Base-by-base conservation (phyloP, 2,797 vertebrate genomes). In the Mormyrops boulengeri region DNA sequence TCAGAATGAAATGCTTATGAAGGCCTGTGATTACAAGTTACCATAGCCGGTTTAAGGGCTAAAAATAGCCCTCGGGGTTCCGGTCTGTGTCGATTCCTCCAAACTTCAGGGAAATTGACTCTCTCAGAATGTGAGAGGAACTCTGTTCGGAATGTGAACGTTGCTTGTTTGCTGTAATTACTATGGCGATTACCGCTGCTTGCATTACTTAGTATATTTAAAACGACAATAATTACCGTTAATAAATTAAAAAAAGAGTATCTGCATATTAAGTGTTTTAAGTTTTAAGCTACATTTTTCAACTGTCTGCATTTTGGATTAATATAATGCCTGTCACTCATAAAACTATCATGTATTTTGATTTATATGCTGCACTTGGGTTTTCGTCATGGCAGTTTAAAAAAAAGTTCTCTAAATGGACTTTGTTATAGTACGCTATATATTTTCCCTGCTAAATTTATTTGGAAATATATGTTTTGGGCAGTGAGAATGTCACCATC, bases 11-110 rank as follows among this genome's bases (percentile, higher is more conserved):
- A 95, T 95, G 93, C 94, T 95, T 91, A 88, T 95, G 95, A 92
- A 93, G 94, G 94, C 93, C 95, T 96, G 94, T 96, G 96, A 97
- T 96, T 96, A 96, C 94, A 96, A 91, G 94, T 95, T 94, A 94
- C 95, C 95, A 96, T 95, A 94, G 95, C 90, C 91, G 95, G 95
- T 96, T 94, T 95, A 93, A 95, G 93, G 55, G 92, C 95, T 95
- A 90, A 92, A 96, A 96, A 97, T 96, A 96, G 95, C 94, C 92
- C 93, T 92, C 92, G 95, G 94, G 94, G 94, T 95, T 96, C 95
- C 94, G 94, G 96, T 95, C 94, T 95, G 91, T 94, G 93, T 88
- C 47, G 62, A 55, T 57, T 57, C 55, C 73, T 84, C 80, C 50
- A 88, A 88, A 90, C 94, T 95, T 94, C 94, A 93, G 92, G 93